Conservation (phyloP, 2,113 vertebrate species). For the Nycticryphes semicollaris region DNA sequence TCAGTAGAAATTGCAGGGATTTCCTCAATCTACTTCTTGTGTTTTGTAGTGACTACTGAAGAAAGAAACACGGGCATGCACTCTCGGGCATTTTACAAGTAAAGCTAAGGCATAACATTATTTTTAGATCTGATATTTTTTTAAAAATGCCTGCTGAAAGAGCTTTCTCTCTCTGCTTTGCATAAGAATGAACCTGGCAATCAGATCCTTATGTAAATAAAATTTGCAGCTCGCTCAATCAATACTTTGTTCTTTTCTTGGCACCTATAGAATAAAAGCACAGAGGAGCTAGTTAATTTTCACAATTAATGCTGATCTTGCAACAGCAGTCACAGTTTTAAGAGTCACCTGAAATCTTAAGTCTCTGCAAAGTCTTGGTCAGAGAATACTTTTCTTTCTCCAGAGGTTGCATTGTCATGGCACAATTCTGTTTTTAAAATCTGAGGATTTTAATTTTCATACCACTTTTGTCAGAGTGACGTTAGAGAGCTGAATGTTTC, state of each 20-base stretch:
- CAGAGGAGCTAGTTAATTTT: neutral
- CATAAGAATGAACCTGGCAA: slow-evolving; percentile 49
- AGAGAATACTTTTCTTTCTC: neutral
- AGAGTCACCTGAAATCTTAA: neutral
- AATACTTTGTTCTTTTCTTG: slow-evolving; percentile 36
- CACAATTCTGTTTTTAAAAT: neutral
- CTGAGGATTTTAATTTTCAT: neutral
- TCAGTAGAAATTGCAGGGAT: neutral
- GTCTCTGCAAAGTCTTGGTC: neutral
- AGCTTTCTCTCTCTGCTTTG: slow-evolving; percentile 24
- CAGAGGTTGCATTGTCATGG: neutral
- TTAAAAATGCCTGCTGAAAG: slow-evolving; percentile 2
- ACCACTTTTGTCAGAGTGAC: neutral
- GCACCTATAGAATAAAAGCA: neutral
- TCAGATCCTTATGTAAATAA: slow-evolving; percentile 58
- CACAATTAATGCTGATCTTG: slow-evolving; percentile 19
- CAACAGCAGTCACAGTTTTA: neutral
- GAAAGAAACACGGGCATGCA: neutral
- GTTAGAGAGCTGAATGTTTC: neutral
- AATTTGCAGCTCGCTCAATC: neutral
- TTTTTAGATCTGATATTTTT: slow-evolving; percentile 17
- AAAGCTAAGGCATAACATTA: neutral
- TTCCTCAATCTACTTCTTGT: neutral
- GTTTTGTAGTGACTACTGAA: neutral
- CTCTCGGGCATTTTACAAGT: neutral